phyloP scores from a whole-genome alignment of 2,113 vertebrate genomes.

The Nesospiza acunhae region DNA sequence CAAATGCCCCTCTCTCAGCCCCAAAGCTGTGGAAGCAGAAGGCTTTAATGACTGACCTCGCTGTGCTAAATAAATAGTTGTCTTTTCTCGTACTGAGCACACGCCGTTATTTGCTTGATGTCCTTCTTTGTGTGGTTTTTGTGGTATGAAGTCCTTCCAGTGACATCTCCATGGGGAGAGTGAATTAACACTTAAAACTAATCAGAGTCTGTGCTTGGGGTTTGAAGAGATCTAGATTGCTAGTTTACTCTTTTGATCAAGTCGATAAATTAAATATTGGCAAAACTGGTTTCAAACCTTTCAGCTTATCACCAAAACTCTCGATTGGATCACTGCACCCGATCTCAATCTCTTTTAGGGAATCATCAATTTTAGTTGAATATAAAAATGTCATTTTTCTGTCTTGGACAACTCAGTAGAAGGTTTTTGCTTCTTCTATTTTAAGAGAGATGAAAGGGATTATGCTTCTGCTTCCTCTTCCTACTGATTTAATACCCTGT shows the following conservation, averaged over 20 bases:
- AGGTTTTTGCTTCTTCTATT: slow-evolving; percentile 5
- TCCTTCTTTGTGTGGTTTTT: slow-evolving; percentile 58
- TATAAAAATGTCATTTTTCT: background rate
- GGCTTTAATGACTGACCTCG: slow-evolving; percentile 30
- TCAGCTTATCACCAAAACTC: background rate
- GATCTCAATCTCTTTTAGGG: background rate
- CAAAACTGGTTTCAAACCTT: background rate
- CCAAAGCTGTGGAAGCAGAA: background rate
- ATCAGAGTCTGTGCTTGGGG: slow-evolving; percentile 4
- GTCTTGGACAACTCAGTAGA: background rate
- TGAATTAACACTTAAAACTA: background rate
- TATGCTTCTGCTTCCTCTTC: background rate
- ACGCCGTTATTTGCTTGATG: slow-evolving; percentile 48
- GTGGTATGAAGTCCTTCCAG: slow-evolving; percentile 39
- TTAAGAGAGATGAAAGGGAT: background rate
- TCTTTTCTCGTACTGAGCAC: slow-evolving; percentile 55
- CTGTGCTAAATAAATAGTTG: slow-evolving; percentile 69
- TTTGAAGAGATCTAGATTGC: slow-evolving; percentile 67
- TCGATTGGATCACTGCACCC: background rate
- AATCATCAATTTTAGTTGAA: background rate
- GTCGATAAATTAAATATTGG: background rate
- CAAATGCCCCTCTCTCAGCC: slow-evolving; percentile 2
- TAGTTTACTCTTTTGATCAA: slow-evolving; percentile 59
- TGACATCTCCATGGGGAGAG: slow-evolving; percentile 9
- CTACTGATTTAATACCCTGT: background rate